Base-by-base conservation (phyloP, 53 echinoderm and acorn worm species). In the Zoroaster sp. region DNA sequence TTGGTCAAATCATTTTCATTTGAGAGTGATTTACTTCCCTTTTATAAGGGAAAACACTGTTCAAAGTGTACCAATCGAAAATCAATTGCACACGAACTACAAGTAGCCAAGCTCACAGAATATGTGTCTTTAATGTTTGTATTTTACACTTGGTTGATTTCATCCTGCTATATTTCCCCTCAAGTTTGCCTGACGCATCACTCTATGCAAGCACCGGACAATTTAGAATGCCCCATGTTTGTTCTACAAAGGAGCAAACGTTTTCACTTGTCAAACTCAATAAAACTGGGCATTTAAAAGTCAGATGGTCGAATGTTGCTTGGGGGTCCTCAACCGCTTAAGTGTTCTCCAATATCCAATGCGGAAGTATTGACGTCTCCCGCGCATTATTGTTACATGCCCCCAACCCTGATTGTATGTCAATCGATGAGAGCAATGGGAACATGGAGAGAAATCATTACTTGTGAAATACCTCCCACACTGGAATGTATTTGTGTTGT, bases 311-410 rank as follows among this genome's bases (percentile, higher is more conserved):
- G 31, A 76, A 76, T 76, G 76, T 76, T 76, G 76, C 76, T 47
- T 4, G 12, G 47, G 51, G 76, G 42, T 31, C 32, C 49, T 33
- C 6, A 33, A 18, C 15, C 59, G 38, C 63, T 63, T 38, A 59
- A 78, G 78, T 78, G 78, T 59, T 78, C 59, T 78, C 78, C 55
- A 59, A 37, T 55, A 78, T 39, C 59, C 38, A 78, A 35, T 35
- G 55, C 35, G 59, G 77, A 78, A 78, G 63, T 78, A 78, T 78
- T 38, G 63, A 78, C 59, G 53, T 59, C 59, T 25, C 59, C n/a
- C 17, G 33, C 38, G 63, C 78, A 78, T 78, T 55, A 78, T 78
- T 78, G 78, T 54, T 17, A 38, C 78, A 25, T 78, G 55, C 59
- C 38, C 15, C 59, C 53, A 78, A 38, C 59, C 38, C 78, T 31